Base-by-base conservation (phyloP, 37 sponge, comb jelly and placozoan species). In the Beroe ovata region DNA sequence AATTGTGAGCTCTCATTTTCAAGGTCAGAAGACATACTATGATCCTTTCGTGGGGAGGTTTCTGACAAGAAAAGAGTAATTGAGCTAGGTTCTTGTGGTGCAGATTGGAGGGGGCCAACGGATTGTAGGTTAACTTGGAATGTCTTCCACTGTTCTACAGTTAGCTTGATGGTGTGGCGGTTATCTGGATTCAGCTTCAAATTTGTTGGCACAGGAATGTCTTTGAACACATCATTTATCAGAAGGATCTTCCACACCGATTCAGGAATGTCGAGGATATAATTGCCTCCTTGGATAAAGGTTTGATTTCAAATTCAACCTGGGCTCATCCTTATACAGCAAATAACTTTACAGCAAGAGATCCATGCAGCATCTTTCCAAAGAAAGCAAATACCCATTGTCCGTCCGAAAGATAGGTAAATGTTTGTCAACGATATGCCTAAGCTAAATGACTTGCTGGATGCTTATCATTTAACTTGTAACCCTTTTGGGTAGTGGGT, bases 261-360 rank as follows among this genome's bases (percentile, higher is more conserved):
- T 30, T 18, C 69, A 66, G 69, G 69, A 4, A 66, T 66, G 14
- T 30, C 16, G 11, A 66, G 30, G 36, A 66, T 6, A 37, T 66
- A 66, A 30, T 66, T 25, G 25, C 69, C 69, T 29, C 69, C 69
- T 66, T 61, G 22, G 63, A 61, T 20, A 61, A 26, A 61, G 28
- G 21, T 58, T 58, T 11, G 63, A 47, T 47, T 47, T 6, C 11
- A 11, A 6, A 47, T 47, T 47, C 54, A 47, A 47, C 54, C 6
- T 6, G 54, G 11, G 11, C 54, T n/a, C n/a, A n/a, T n/a, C n/a
- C n/a, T n/a, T n/a, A n/a, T n/a, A n/a, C n/a, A n/a, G n/a, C n/a
- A n/a, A n/a, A n/a, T n/a, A n/a, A n/a, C n/a, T n/a, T n/a, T n/a
- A n/a, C n/a, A n/a, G n/a, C n/a, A n/a, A n/a, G n/a, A n/a, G n/a